A percentile compares a stretch with the other conserved stretches of the same genome.
These are phyloP conservation scores for Galerucella calmariensis DNA, from an alignment of 2,888 invertebrate species.

Conservation along the genomic window DNA sequence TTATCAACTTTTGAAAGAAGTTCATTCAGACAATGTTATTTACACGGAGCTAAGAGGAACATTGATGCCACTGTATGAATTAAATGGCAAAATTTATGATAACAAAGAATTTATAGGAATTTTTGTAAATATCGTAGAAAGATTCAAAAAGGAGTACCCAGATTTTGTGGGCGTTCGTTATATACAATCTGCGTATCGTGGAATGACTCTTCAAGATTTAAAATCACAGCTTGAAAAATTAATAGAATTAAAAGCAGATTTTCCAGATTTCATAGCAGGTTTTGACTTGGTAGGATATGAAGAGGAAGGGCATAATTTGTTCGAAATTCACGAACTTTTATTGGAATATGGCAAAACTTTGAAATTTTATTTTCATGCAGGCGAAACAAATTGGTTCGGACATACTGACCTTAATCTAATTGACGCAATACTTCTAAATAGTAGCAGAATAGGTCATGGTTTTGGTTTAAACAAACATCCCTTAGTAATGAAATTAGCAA, in stretches of 20 bases:
- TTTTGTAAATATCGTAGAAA: constrained; percentile 66
- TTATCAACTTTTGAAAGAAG: constrained; percentile 68
- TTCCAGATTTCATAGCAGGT: constrained; percentile 77
- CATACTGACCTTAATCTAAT: constrained; percentile 77
- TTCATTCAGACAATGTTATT: constrained; percentile 73
- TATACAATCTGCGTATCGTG: constrained; percentile 72
- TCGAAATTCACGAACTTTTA: constrained; percentile 71
- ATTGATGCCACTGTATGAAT: constrained; percentile 68
- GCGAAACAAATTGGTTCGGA: constrained; percentile 82
- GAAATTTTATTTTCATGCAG: constrained; percentile 82
- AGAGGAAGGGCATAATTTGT: constrained; percentile 74
- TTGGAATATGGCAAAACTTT: constrained; percentile 64
- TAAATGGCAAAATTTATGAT: constrained; percentile 67
- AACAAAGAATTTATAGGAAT: constrained; percentile 66
- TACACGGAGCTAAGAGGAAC: constrained; percentile 71
- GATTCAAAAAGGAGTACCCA: constrained; percentile 69
- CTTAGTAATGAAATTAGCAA: constrained; percentile 69
- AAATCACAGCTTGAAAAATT: constrained; percentile 56
- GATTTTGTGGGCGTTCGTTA: constrained; percentile 71
- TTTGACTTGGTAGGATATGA: constrained; percentile 87
- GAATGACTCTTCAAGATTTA: constrained; percentile 58
- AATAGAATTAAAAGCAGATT: constrained; percentile 63
- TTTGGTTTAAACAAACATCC: constrained; percentile 82
- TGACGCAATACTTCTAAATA: constrained; percentile 80
- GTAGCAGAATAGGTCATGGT: constrained; percentile 82